Evolutionary conservation across 2,113 vertebrate species (phyloP), one percentile per base, ranked within the genome.

Genomic region (Chloroceryle aenea): DNA sequence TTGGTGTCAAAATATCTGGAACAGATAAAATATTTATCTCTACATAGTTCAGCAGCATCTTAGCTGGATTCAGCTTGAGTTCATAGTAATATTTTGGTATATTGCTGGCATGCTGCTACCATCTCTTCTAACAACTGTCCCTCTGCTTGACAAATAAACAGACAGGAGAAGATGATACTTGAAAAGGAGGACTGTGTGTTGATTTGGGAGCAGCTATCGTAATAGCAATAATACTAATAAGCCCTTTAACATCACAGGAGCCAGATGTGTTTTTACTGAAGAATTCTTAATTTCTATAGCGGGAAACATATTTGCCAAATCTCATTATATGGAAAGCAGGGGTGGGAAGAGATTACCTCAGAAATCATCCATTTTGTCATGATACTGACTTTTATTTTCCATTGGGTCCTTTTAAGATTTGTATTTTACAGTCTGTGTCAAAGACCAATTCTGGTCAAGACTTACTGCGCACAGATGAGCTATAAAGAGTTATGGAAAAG

Each of bases 361-460:
- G 95, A 98, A 98, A 97, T 96, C 94, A 97, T 97, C 95, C 74
- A 36, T 89, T 97, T 95, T 97, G 96, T 97, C 96, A 92, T 84
- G 92, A 97, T 95, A 80, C 93, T 94, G 96, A 96, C 95, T 97
- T 97, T 98, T 97, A 97, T 97, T 97, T 95, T 98, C 97, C 96
- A 74, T 25, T 91, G 97, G 96, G 96, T 96, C 97, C 94, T 97
- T 96, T 97, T 97, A 95, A 97, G 93, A 93, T 97, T 86, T 97
- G 96, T 96, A 89, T 97, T 98, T 98, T 98, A 98, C 92, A 95
- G 95, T 93, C 94, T 96, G 78, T 97, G 97, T 97, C 98, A 98
- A 96, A 98, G 96, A 98, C 97, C 95, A 97, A 97, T 98, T 98
- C 97, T 34, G 93, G 95, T 95, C 97, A 97, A 98, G 96, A 98